Conservation (phyloP, 1,140 invertebrate species). For the Zophobas morio region DNA sequence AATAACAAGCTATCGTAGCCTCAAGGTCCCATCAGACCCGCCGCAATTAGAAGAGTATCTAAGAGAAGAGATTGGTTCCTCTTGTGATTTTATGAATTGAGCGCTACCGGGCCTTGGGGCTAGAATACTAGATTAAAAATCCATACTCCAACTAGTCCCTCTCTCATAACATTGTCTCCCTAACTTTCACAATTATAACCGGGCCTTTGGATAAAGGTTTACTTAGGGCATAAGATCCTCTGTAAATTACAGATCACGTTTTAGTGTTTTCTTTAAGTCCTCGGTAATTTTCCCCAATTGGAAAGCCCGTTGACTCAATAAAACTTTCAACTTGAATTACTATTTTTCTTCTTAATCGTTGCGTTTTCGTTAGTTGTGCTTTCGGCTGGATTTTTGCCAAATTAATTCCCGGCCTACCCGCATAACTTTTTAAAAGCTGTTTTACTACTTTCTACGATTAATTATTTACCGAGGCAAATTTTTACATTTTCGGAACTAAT, state of each 20-base stretch:
- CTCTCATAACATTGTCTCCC: slow-evolving; percentile 39
- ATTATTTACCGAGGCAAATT: slow-evolving; percentile 14
- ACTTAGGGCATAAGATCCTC: slow-evolving; percentile 38
- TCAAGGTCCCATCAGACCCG: slow-evolving; percentile 24
- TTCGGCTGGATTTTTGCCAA: slow-evolving; percentile 28
- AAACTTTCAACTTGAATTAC: slow-evolving; percentile 29
- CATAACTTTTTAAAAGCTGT: slow-evolving; percentile 1
- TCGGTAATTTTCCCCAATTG: slow-evolving; percentile 33
- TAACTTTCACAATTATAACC: slow-evolving; percentile 38
- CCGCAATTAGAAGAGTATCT: slow-evolving; percentile 48
- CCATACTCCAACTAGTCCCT: slow-evolving; percentile 38
- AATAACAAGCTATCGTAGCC: slow-evolving; percentile 48
- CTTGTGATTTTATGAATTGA: slow-evolving; percentile 44
- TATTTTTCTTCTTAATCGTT: slow-evolving; percentile 34
- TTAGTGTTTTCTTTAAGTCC: slow-evolving; percentile 38
- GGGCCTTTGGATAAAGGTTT: slow-evolving; percentile 20
- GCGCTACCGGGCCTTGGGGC: slow-evolving; percentile 42
- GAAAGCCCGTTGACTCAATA: slow-evolving; percentile 35
- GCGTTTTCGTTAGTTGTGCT: slow-evolving; percentile 3
- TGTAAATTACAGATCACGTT: slow-evolving; percentile 39
- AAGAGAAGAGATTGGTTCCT: slow-evolving; percentile 44
- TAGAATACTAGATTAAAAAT: slow-evolving; percentile 46
- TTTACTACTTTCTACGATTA: slow-evolving; percentile 14
- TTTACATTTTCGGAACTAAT: slow-evolving; percentile 14
- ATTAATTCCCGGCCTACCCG: slow-evolving; percentile 11